These are phyloP conservation scores for Erynnis tages DNA, from an alignment of 2,888 invertebrate species.

Conservation along the genomic window DNA sequence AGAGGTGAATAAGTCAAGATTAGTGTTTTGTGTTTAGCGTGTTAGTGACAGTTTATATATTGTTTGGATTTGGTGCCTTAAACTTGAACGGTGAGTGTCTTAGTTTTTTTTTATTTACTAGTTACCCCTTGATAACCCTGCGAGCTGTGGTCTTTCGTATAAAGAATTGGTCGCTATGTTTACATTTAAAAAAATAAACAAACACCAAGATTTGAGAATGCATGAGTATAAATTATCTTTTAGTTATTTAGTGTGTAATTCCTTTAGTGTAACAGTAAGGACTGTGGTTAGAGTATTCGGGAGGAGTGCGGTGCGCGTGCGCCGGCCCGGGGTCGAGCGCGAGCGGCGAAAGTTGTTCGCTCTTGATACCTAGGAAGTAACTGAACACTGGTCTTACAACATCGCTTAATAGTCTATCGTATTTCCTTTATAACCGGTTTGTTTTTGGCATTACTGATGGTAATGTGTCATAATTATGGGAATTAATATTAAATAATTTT, in stretches of 20 bases:
- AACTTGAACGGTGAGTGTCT: conserved; percentile 70
- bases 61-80: conserved; percentile 76
- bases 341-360: conserved; percentile 73
- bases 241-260: too few species aligned
- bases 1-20: conserved; percentile 75
- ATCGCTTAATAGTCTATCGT: conserved; percentile 34
- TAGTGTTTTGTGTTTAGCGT: conserved; percentile 75
- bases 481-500: too few species aligned
- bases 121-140: too few species aligned
- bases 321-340: conserved; percentile 37
- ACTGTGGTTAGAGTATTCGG: conserved; percentile 33
- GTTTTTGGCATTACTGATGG: neutral
- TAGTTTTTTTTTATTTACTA: conserved; percentile 41
- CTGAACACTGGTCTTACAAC: conserved; percentile 47
- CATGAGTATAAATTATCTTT: too few species aligned
- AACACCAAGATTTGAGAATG: neutral
- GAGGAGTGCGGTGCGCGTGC: conserved; percentile 38
- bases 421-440: neutral
- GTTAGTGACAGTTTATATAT: conserved; percentile 76
- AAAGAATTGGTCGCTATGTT: too few species aligned
- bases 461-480: too few species aligned
- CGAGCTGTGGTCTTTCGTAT: too few species aligned
- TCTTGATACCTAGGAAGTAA: conserved; percentile 71
- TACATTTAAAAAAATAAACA: too few species aligned
- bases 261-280: too few species aligned